These are phyloP conservation scores for Stegophylla sp. DNA, from an alignment of 2,888 invertebrate genomes.

Conservation along the genomic window DNA sequence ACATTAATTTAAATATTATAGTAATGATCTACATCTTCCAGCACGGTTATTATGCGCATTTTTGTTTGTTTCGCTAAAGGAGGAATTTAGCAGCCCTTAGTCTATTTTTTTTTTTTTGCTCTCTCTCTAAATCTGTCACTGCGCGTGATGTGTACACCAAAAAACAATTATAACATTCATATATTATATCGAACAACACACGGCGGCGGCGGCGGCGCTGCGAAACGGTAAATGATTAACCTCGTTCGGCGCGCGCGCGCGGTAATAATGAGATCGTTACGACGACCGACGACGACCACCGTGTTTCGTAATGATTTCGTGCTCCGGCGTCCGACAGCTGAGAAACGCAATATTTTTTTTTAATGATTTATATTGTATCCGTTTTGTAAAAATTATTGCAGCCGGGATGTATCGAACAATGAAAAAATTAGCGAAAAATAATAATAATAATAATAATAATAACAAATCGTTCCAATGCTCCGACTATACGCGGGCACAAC, in stretches of 20 bases:
- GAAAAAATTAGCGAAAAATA: constrained; percentile 13
- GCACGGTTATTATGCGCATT: no score
- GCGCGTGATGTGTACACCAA: no score
- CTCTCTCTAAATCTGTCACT: no score
- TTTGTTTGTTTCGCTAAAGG: no score
- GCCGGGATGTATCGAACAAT: constrained; percentile 14
- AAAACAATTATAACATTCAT: background rate
- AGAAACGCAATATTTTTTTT: constrained; percentile 26
- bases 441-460: background rate
- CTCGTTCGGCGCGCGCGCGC: constrained; percentile 6
- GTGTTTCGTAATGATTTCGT: constrained; percentile 46
- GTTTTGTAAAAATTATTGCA: constrained; percentile 34
- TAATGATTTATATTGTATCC: constrained; percentile 35
- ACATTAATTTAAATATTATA: no score
- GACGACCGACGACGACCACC: background rate
- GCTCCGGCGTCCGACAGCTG: constrained; percentile 14
- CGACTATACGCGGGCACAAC: background rate
- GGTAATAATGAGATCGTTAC: constrained; percentile 19
- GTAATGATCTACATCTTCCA: no score
- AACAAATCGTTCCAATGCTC: background rate
- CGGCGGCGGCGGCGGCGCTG: background rate
- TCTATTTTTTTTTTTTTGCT: no score
- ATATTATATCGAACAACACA: background rate
- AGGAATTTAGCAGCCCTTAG: no score
- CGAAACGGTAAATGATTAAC: constrained; percentile 32